Evolutionary conservation across 2,797 vertebrate genomes (phyloP).

Genomic region (Arrhamphus sclerolepis): DNA sequence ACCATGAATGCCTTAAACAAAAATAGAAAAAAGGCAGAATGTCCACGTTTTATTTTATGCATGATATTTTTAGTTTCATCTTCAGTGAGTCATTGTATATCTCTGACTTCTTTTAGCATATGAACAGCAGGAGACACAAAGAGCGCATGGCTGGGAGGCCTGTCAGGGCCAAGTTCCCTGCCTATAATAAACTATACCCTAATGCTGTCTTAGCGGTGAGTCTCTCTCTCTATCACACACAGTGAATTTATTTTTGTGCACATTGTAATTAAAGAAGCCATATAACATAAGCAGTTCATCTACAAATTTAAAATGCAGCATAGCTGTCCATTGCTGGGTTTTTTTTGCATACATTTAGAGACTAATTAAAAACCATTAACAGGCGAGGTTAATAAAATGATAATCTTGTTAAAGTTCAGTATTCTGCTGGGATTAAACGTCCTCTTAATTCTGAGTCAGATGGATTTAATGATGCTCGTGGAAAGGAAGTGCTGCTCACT

Average conservation of each 20-base stretch:
- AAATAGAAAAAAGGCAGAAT: conserved; percentile 3
- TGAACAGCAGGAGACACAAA: conserved; percentile 97
- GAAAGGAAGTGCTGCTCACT: too few relatives aligned
- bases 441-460: too few relatives aligned
- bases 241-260: background rate
- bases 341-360: too few relatives aligned
- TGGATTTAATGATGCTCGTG: too few relatives aligned
- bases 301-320: conserved; percentile 6
- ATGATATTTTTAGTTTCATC: conserved; percentile 3
- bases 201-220: conserved; percentile 73
- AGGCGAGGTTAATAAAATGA: too few relatives aligned
- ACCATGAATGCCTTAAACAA: background rate
- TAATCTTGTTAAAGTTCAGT: too few relatives aligned
- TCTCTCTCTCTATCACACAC: conserved; percentile 11
- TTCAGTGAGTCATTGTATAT: conserved; percentile 19
- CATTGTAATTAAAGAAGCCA: conserved; percentile 3
- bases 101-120: conserved; percentile 83
- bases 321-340: too few relatives aligned
- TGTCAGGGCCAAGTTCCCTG: conserved; percentile 91
- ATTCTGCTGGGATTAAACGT: too few relatives aligned
- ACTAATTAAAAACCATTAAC: too few relatives aligned
- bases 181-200: conserved; percentile 83
- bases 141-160: conserved; percentile 94
- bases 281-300: conserved; percentile 2
- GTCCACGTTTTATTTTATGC: background rate